phyloP scores from a whole-genome alignment of 2,113 vertebrate genomes.

The Azemiops feae region DNA sequence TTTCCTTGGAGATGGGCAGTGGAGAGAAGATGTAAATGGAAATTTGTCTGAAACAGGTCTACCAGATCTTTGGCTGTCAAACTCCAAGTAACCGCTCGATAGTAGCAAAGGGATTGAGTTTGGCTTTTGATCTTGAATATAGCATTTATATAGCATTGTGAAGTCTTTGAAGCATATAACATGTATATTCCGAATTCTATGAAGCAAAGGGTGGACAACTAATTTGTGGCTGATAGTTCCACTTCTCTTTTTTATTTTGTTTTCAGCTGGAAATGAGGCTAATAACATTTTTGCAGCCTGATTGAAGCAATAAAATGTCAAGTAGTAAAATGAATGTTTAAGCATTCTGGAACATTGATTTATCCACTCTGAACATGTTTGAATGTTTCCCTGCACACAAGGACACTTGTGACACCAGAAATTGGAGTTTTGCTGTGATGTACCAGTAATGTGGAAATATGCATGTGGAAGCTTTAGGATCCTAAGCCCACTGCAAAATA shows the following conservation, averaged over 20 bases:
- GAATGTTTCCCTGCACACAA: not conserved
- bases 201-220: not conserved
- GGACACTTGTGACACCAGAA: not conserved
- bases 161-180: not conserved
- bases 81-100: not conserved
- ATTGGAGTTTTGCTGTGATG: not conserved
- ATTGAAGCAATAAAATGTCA: not conserved
- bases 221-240: not conserved
- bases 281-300: not conserved
- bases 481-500: not conserved
- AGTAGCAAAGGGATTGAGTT: not conserved
- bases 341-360: not conserved
- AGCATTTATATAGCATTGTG: not conserved
- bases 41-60: not conserved
- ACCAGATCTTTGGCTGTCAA: not conserved
- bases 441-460: not conserved
- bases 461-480: not conserved
- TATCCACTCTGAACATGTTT: not conserved
- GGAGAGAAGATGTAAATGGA: not conserved
- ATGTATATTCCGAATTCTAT: not conserved
- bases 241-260: not conserved
- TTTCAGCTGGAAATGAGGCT: not conserved
- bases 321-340: not conserved
- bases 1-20: not conserved
- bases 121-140: not conserved